phyloP scores from a whole-genome alignment of 2,113 vertebrate species.

The Chaetura pelagica region DNA sequence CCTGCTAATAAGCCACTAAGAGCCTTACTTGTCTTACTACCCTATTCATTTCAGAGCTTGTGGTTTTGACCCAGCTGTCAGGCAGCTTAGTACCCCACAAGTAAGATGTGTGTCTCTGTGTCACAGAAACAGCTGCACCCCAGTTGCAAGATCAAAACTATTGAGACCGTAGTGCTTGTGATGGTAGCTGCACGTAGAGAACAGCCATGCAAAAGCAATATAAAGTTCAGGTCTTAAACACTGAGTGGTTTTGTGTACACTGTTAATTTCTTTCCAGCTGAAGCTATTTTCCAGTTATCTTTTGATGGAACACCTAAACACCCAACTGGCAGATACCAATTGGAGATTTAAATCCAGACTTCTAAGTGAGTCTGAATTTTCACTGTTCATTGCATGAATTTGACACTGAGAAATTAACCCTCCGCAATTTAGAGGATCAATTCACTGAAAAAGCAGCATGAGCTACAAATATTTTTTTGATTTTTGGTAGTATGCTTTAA shows the following conservation, averaged over 20 bases:
- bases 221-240: background rate
- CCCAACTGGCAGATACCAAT: background rate
- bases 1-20: background rate
- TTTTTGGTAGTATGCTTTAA: background rate
- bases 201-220: background rate
- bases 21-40: background rate
- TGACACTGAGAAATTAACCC: background rate
- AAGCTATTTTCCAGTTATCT: background rate
- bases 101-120: background rate
- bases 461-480: background rate
- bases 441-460: background rate
- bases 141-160: background rate
- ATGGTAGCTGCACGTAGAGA: background rate
- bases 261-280: background rate
- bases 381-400: background rate
- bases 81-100: background rate
- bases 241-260: background rate
- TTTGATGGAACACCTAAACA: background rate
- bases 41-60: background rate
- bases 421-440: background rate
- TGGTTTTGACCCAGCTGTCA: background rate
- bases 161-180: fast-evolving
- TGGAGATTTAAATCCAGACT: background rate
- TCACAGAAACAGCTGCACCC: background rate
- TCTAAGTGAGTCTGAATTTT: background rate